Conservation (phyloP, 1,140 invertebrate species). For the Rhagoletis pomonella region DNA sequence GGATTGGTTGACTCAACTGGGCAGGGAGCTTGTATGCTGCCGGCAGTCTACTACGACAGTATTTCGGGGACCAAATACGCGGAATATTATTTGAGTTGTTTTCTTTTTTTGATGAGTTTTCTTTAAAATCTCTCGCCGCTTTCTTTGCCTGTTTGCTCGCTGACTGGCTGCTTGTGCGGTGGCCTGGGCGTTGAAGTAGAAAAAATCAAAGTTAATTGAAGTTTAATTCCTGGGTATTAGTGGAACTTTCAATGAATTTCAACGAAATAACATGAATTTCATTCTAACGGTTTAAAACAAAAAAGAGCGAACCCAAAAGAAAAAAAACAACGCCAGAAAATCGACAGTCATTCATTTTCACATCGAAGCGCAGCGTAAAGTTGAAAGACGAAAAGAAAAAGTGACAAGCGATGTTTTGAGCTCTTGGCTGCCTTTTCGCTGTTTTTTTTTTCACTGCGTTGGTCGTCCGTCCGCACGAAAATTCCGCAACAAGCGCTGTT, state of each 20-base stretch:
- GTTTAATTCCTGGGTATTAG: constrained; percentile 50
- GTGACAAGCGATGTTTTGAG: neutral
- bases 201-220: constrained; percentile 54
- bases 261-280: constrained; percentile 20
- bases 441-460: neutral
- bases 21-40: neutral
- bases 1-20: constrained; percentile 1
- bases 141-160: neutral
- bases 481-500: neutral
- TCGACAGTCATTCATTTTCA: constrained; percentile 25
- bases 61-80: neutral
- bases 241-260: constrained; percentile 19
- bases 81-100: constrained; percentile 38
- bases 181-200: neutral
- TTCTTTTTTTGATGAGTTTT: neutral
- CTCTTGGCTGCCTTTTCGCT: too few relatives aligned
- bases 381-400: neutral
- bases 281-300: neutral
- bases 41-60: neutral
- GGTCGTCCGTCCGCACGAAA: neutral
- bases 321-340: neutral
- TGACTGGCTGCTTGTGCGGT: neutral
- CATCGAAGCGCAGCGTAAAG: neutral
- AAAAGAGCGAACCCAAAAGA: neutral
- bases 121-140: neutral